Conservation (phyloP, 2,888 invertebrate species). For the Drosophila merina region DNA sequence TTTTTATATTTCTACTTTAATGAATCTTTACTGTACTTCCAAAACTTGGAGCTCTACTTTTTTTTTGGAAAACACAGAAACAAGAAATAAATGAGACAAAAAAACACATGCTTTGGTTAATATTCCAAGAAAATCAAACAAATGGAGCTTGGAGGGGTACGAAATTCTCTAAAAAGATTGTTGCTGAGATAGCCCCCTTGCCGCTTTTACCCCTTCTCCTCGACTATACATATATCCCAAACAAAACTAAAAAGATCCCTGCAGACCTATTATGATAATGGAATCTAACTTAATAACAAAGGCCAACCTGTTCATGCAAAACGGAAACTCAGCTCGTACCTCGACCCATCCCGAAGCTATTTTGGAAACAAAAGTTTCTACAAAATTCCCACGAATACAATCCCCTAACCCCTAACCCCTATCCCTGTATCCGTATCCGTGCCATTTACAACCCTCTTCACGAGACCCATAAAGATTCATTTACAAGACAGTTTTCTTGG, state of each 20-base stretch:
- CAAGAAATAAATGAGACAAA: constrained; percentile 18
- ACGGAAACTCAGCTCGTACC: constrained; percentile 17
- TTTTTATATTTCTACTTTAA: not conserved
- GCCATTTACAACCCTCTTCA: constrained; percentile 37
- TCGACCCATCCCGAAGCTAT: constrained; percentile 32
- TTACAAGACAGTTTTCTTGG: constrained; percentile 53
- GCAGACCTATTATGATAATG: constrained; percentile 42
- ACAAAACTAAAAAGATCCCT: constrained; percentile 19
- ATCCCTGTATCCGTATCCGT: not conserved
- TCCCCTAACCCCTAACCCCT: not conserved
- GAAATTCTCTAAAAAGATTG: constrained; percentile 35
- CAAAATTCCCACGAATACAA: constrained; percentile 62
- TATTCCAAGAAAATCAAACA: constrained; percentile 43
- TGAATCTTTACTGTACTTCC: not conserved
- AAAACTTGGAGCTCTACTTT: constrained; percentile 3
- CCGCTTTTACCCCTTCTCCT: not conserved
- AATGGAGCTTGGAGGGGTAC: constrained; percentile 29
- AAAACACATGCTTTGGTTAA: constrained; percentile 49
- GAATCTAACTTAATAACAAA: constrained; percentile 38
- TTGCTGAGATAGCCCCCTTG: constrained; percentile 15
- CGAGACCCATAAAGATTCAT: constrained; percentile 53
- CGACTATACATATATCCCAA: not conserved
- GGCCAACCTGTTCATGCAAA: constrained; percentile 44
- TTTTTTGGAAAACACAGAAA: not conserved
- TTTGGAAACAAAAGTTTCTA: constrained; percentile 33